phyloP scores from a whole-genome alignment of 2,888 invertebrate genomes.

The Nymphalis c-album region DNA sequence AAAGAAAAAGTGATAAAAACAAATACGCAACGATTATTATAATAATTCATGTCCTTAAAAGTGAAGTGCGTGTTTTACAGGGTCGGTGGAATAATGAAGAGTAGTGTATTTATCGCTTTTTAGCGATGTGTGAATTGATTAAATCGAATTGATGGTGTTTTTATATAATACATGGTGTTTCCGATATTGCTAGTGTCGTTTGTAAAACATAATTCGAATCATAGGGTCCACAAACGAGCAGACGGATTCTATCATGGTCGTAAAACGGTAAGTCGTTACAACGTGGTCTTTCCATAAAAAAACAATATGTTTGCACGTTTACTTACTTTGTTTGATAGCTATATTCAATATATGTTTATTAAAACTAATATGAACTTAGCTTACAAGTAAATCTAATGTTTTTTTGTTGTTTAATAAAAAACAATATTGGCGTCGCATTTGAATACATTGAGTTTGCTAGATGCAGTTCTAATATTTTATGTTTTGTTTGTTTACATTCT shows the following conservation, averaged over 20 bases:
- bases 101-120: slow-evolving; percentile 73
- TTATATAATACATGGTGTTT: slow-evolving; percentile 78
- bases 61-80: slow-evolving; percentile 70
- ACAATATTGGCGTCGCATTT: slow-evolving; percentile 2
- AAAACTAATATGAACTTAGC: too few species aligned
- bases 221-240: slow-evolving; percentile 81
- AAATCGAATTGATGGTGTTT: slow-evolving; percentile 75
- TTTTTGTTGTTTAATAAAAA: background rate
- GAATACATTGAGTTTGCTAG: background rate
- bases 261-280: slow-evolving; percentile 75
- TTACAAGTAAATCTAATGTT: background rate
- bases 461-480: background rate
- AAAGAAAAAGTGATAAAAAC: slow-evolving; percentile 43
- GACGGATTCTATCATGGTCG: slow-evolving; percentile 82
- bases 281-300: slow-evolving; percentile 39
- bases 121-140: slow-evolving; percentile 76
- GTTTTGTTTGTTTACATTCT: background rate
- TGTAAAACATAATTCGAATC: slow-evolving; percentile 75
- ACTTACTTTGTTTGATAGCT: background rate
- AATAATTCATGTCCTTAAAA: slow-evolving; percentile 61
- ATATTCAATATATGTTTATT: background rate
- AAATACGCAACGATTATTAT: slow-evolving; percentile 30
- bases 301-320: slow-evolving; percentile 23
- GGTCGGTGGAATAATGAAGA: slow-evolving; percentile 69
- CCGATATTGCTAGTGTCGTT: slow-evolving; percentile 69